Base-by-base conservation (phyloP, 2,888 invertebrate genomes). In the Sepioteuthis lessoniana region DNA sequence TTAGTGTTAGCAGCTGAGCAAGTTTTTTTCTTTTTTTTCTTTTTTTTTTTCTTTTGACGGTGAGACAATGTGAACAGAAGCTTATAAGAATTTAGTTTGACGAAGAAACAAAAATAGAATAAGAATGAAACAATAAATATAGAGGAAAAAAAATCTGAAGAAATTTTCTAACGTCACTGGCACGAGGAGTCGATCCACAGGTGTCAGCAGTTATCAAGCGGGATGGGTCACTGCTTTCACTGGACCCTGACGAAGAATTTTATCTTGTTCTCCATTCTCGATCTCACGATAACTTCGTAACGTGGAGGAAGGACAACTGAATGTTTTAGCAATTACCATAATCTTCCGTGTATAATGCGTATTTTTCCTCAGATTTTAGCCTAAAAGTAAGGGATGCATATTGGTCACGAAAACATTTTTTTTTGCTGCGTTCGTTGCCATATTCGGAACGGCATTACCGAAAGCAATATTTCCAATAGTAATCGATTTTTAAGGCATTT, bases 191-290 rank as follows among this genome's bases (percentile, higher is more conserved):
- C 76, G 76, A 76, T n/a, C 76, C 31, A 76, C 76, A 76, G 76
- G n/a, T 76, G 76, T 76, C n/a, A 10, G 76, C n/a, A 76, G 76
- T 76, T 76, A 76, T n/a, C 76, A 31, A 76, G 76, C 76, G 76
- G n/a, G 76, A 76, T 76, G 76, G 76, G n/a, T 76, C 76, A 76
- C n/a, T n/a, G n/a, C 76, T 76, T 76, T 76, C 76, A 76, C 76
- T 76, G 76, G 76, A 76, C 76, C 76, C 76, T 76, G 76, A 76
- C 76, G 76, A n/a, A 76, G 60, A 60, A 60, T 60, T 60, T 60
- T 60, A 60, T 60, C 60, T 60, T 4, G 28, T 31, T 60, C 28
- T 60, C 25, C 2, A 60, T 60, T 60, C 28, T 19, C 8, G 31
- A 60, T 60, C 28, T 60, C 60, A 60, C 25, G 0, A 31, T 60